Evolutionary conservation across 2,113 vertebrate genomes (phyloP).

Genomic region (Todiramphus saurophagus): DNA sequence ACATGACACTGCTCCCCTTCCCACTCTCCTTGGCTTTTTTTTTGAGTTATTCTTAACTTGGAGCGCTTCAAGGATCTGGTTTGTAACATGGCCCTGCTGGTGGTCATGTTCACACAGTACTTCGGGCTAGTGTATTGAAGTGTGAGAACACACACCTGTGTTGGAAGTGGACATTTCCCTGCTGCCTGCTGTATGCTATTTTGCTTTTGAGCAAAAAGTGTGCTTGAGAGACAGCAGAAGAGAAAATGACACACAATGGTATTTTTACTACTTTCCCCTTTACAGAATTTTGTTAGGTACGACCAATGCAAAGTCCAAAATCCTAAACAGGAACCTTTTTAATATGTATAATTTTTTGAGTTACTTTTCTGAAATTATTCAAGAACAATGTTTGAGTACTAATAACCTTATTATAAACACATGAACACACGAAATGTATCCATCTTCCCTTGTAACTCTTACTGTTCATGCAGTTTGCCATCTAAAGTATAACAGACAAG

Average conservation of each 20-base stretch:
- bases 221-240: not conserved
- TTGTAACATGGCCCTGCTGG: not conserved
- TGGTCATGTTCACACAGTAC: not conserved
- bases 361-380: not conserved
- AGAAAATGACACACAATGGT: not conserved
- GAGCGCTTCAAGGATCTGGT: not conserved
- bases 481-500: not conserved
- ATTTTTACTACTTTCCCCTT: not conserved
- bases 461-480: not conserved
- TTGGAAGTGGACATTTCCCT: not conserved
- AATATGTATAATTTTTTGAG: not conserved
- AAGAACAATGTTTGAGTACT: not conserved
- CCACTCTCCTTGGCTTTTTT: accelerated
- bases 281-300: not conserved
- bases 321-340: not conserved
- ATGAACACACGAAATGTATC: not conserved
- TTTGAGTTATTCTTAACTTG: not conserved
- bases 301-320: not conserved
- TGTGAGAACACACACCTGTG: not conserved
- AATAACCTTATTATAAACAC: not conserved
- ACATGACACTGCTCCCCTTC: too few species aligned
- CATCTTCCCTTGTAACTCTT: not conserved
- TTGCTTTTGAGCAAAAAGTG: not conserved
- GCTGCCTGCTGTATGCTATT: not conserved
- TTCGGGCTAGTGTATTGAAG: not conserved